Evolutionary conservation across 2,888 invertebrate species (phyloP), one percentile per base, ranked within the genome.

Genomic region (Caenorhabditis auriculariae): DNA sequence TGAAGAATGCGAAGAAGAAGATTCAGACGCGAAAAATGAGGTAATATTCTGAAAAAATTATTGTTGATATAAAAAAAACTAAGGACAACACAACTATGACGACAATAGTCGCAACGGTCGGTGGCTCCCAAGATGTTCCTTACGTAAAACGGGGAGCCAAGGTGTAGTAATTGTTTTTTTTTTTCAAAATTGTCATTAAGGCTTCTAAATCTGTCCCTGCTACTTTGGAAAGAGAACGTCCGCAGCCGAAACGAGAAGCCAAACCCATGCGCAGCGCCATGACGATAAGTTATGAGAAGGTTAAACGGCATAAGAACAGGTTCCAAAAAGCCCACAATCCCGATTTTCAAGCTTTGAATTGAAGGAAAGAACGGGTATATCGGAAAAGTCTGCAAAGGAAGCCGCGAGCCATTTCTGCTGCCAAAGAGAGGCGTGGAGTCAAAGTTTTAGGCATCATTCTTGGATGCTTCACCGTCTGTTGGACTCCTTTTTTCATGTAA

Each of bases 381-480:
- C 71, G 80, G 2, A 77, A 78, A 49, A 77, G 77, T 46, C 60
- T 79, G 26, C 81, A 80, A 63, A 55, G 72, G 27, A 81, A 81
- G 60, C 81, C 81, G 7, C 74, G 75, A 38, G 76, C 80, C 9
- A 82, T 81, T 28, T 81, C 80, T 1, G 81, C 81, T 0, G 81
- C 81, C 24, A 81, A 81, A 46, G 81, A 81, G 51, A 44, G 80
- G 19, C 58, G 81, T 28, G 81, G 81, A 17, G 80, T 80, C 6
- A 67, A 73, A 55, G 69, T 81, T n/a, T 61, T 81, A 28, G 81
- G 81, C 19, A 81, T 81, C 42, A 82, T 81, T 58, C 62, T 81
- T 5, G 81, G 81, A 28, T 81, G 81, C 49, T 81, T 81, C 53
- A 81, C 81, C 5, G 60, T 81, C 21, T 81, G 81, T 45, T 81